Evolutionary conservation across 2,888 invertebrate species (phyloP), one percentile per base, ranked within the genome.

Genomic region (Drosophila vallismaia): DNA sequence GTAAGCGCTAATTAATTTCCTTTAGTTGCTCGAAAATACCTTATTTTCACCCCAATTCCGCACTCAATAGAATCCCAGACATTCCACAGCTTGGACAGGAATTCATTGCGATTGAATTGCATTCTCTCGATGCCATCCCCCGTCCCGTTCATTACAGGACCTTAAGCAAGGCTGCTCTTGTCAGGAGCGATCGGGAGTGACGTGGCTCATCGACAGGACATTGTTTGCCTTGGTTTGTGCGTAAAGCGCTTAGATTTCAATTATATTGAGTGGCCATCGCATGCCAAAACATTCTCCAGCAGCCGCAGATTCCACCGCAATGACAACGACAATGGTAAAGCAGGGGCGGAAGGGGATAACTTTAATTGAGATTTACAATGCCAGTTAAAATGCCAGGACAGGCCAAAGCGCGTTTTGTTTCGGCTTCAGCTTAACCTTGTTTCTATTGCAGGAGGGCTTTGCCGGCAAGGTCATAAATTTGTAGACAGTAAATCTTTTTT

Each of bases 361-460:
- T 86, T 78, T 81, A 79, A 86, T 83, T 76, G 75, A 76, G 81
- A 86, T 81, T 86, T 78, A 86, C 85, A 71, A 57, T 71, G 69
- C 58, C 68, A 69, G 71, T 71, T 75, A 62, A 72, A 84, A 76
- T 76, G 68, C 69, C 75, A 71, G 45, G 62, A 75, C 59, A 63
- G 70, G 26, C 54, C 54, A 58, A 26, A 58, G 40, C 49, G 63
- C 72, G 82, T 78, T 79, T 74, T 79, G 57, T 68, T 54, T 46
- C 45, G 49, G 52, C 60, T 71, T 63, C 54, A 59, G 53, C 59
- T 72, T 59, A 54, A 36, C 44, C 75, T 64, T 72, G 50, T 66
- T 64, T 51, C 50, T 66, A 40, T 70, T 73, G 56, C 14, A 33
- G 36, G 36, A 29, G 45, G 49, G 54, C 48, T 55, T 48, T 33